A percentile compares a stretch with the other conserved stretches of the same genome.
phyloP scores from a whole-genome alignment of 2,113 vertebrate species.

The Hydropotes inermis region DNA sequence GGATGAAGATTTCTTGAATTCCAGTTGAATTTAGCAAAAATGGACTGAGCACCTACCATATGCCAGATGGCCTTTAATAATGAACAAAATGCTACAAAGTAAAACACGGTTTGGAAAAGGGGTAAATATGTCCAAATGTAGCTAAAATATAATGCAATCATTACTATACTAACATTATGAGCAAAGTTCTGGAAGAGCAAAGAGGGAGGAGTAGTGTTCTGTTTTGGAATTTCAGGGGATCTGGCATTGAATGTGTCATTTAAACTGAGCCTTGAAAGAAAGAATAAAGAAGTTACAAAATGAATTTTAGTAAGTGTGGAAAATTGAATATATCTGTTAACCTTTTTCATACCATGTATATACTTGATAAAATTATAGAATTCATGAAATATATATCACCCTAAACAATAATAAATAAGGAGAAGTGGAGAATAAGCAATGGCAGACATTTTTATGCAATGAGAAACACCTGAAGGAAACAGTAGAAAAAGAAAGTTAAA shows the following conservation, averaged over 20 bases:
- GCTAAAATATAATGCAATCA: not conserved
- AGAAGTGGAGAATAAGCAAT: not conserved
- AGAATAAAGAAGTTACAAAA: not conserved
- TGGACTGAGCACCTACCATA: not conserved
- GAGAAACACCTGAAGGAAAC: not conserved
- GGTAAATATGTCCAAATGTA: not conserved
- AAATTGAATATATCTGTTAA: not conserved
- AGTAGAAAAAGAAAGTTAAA: not conserved
- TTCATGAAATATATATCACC: not conserved
- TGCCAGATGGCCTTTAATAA: not conserved
- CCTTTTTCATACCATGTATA: not conserved
- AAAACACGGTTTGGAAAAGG: not conserved
- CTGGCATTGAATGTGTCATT: not conserved
- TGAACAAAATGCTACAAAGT: not conserved
- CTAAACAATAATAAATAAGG: not conserved
- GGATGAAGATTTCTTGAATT: not conserved
- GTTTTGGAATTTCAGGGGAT: not conserved
- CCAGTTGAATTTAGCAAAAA: slow-evolving; percentile 16
- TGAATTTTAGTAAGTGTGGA: not conserved
- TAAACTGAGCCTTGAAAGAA: not conserved
- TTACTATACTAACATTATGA: not conserved
- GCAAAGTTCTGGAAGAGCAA: not conserved
- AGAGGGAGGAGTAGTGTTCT: not conserved
- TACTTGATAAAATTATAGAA: not conserved
- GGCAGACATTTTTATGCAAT: not conserved